Evolutionary conservation across 1,140 invertebrate species (phyloP).

Genomic region (Tetramorium alpestre): DNA sequence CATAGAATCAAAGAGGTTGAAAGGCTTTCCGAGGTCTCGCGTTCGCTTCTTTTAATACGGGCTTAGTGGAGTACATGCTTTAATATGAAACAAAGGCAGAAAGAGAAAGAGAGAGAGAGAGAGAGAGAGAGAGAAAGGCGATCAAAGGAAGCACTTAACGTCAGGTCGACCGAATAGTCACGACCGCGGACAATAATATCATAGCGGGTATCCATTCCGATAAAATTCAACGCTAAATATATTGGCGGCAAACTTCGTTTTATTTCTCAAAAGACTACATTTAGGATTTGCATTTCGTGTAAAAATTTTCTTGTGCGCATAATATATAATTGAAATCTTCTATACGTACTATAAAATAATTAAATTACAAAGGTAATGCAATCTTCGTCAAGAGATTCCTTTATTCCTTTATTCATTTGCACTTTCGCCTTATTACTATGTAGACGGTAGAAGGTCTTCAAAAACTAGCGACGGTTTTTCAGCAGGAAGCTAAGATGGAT

Average conservation of each 20-base stretch:
- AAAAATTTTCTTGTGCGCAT: background rate
- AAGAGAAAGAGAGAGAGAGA: background rate
- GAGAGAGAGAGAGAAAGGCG: background rate
- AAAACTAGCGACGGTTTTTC: constrained; percentile 15
- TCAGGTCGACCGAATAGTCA: constrained; percentile 55
- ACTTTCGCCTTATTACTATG: background rate
- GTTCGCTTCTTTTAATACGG: background rate
- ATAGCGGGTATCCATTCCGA: background rate
- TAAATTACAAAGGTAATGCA: constrained; percentile 36
- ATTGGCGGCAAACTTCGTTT: background rate
- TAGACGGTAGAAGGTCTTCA: background rate
- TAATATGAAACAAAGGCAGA: constrained; percentile 58
- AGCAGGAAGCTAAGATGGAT: constrained; percentile 16
- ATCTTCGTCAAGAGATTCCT: background rate
- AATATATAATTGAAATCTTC: background rate
- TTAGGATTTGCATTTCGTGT: background rate
- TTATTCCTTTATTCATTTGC: background rate
- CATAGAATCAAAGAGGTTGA: constrained; percentile 38
- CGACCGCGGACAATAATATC: constrained; percentile 4
- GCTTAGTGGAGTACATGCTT: constrained; percentile 42
- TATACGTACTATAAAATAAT: constrained; percentile 15
- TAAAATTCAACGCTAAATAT: constrained; percentile 9
- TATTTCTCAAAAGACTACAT: background rate
- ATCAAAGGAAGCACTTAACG: constrained; percentile 69
- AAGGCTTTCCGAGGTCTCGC: constrained; percentile 56